phyloP scores from a whole-genome alignment of 2,888 invertebrate species.

The Andrena marginata region DNA sequence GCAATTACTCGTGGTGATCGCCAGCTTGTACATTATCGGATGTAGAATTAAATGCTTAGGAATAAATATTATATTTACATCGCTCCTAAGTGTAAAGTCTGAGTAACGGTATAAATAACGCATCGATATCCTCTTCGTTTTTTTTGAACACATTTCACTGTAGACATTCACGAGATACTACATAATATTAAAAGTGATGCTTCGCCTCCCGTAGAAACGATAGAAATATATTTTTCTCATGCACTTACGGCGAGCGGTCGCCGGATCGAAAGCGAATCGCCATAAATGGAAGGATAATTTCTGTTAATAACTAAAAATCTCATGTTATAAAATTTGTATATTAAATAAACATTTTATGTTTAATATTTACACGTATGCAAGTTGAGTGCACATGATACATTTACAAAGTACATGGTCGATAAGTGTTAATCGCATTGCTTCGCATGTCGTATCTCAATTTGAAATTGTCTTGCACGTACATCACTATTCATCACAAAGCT shows the following conservation, averaged over 20 bases:
- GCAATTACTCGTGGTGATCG: constrained; percentile 3
- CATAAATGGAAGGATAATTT: constrained; percentile 55
- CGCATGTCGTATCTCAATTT: constrained; percentile 26
- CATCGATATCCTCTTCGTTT: constrained; percentile 16
- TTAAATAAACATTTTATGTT: constrained; percentile 79
- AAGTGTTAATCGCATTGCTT: constrained; percentile 46
- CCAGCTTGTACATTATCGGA: constrained; percentile 3
- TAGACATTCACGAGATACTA: constrained; percentile 9
- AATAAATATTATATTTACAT: constrained; percentile 47
- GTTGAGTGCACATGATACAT: constrained; percentile 62
- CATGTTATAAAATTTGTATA: constrained; percentile 78
- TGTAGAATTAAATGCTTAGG: constrained; percentile 41
- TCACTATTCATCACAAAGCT: constrained; percentile 29
- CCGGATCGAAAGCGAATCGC: constrained; percentile 20
- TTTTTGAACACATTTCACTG: constrained; percentile 14
- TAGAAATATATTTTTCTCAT: constrained; percentile 34
- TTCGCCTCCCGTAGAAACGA: constrained; percentile 18
- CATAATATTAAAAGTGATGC: constrained; percentile 24
- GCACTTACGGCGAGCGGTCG: constrained; percentile 3
- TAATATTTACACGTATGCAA: constrained; percentile 74
- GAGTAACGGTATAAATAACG: constrained; percentile 39
- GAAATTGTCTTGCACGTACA: constrained; percentile 41
- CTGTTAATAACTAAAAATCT: constrained; percentile 63
- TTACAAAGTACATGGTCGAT: constrained; percentile 65
- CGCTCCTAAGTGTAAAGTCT: constrained; percentile 28